Evolutionary conservation across 30 jellyfish, hydroid and myxozoan genomes (phyloP).

Genomic region (Aurelia sp.): DNA sequence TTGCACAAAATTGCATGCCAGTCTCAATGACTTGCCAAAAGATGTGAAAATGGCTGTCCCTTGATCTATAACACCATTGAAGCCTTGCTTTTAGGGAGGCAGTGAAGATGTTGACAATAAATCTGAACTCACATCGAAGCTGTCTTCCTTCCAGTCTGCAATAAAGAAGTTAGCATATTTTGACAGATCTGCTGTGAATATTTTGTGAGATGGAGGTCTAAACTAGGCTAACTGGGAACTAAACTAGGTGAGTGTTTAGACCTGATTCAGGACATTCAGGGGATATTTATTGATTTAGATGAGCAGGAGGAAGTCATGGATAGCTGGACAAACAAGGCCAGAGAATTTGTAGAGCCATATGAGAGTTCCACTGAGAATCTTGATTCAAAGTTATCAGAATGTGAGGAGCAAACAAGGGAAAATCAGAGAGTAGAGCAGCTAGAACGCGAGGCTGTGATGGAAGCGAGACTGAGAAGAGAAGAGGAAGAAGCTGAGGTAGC

Average conservation of each 20-base stretch:
- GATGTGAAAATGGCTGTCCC: too few species aligned
- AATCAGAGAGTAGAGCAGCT: conserved; percentile 17
- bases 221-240: conserved; percentile 20
- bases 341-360: conserved; percentile 19
- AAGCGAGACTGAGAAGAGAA: conserved; percentile 22
- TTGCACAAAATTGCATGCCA: too few species aligned
- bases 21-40: too few species aligned
- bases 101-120: conserved; percentile 1
- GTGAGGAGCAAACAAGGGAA: conserved; percentile 18
- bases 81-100: too few species aligned
- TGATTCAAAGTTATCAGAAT: conserved; percentile 2
- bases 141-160: conserved; percentile 18
- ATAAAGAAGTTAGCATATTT: conserved; percentile 40
- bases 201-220: conserved; percentile 16
- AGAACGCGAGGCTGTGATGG: background rate
- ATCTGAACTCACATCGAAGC: conserved; percentile 12
- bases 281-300: conserved; percentile 41
- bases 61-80: too few species aligned
- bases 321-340: conserved; percentile 37
- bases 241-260: conserved; percentile 39
- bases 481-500: too few species aligned
- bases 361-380: conserved; percentile 11
- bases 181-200: conserved; percentile 21
- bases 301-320: conserved; percentile 32
- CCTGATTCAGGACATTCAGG: conserved; percentile 63